Base-by-base conservation (phyloP, 2,888 invertebrate species). In the Chalcosyrphus nemorum region DNA sequence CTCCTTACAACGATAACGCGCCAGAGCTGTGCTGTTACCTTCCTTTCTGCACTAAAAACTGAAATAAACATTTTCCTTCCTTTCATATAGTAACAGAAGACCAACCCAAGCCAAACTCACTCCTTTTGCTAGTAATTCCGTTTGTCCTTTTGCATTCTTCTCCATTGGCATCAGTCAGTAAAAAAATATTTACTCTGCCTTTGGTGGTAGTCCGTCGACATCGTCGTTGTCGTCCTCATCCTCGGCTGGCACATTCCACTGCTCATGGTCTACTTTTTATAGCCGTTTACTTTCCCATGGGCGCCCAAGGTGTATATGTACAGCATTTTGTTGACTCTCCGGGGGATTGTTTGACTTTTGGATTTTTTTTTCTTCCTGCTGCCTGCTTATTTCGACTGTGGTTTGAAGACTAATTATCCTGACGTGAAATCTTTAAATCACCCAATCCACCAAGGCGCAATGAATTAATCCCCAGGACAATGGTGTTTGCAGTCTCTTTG, bases 381-480 rank as follows among this genome's bases (percentile, higher is more conserved):
- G n/a, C n/a, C n/a, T n/a, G n/a, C 15, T 43, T 70, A 27, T 32
- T 11, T 35, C 13, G 15, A 15, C 29, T 38, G 74, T 66, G 77
- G 68, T 75, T 75, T 75, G 59, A 74, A 70, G 80, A 75, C 84
- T 84, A 80, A 75, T 84, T 84, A 80, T 84, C 68, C 80, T 68
- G 57, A 80, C 74, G 84, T 84, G 65, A 84, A 75, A 84, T 80
- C 70, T 80, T 74, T 75, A 80, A 84, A 80, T 74, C 84, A 68
- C 84, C 80, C 80, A 70, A 65, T 80, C 52, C 80, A 65, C 63
- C 75, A 74, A 65, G 59, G 74, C 74, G 52, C 84, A 75, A 80
- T 72, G 80, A 70, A 80, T 75, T 63, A 57, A 84, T 84, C 59
- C 84, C 74, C 84, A 80, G 80, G 84, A 84, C 80, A 68, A 84